Percentiles rank a stretch among this genome's conserved stretches.
phyloP scores from a whole-genome alignment of 2,797 vertebrate species.

The Amblyopsis hoosieri region DNA sequence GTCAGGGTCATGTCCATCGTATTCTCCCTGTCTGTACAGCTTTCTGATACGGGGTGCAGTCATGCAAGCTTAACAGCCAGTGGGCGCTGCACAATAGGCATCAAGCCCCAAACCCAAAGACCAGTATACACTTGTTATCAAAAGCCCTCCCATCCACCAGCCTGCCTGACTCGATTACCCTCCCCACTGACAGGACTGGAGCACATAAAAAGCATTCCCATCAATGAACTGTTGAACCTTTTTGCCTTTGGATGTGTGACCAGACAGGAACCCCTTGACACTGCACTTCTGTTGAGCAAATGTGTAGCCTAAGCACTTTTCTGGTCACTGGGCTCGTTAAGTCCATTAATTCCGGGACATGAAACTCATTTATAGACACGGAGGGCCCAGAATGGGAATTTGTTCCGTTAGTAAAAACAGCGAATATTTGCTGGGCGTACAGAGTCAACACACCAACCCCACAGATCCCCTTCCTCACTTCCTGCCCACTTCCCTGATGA shows the following conservation, averaged over 20 bases:
- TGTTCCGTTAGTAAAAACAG: conserved; percentile 82
- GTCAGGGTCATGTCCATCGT: conserved; percentile 30
- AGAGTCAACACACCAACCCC: conserved; percentile 73
- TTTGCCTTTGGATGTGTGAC: conserved; percentile 77
- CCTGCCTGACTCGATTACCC: conserved; percentile 74
- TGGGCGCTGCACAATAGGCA: conserved; percentile 73
- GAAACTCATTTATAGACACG: conserved; percentile 77
- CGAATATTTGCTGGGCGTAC: conserved; percentile 76
- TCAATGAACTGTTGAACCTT: conserved; percentile 82
- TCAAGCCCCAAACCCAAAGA: conserved; percentile 73
- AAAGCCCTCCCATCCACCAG: conserved; percentile 67
- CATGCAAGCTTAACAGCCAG: conserved; percentile 72
- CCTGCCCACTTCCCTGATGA: conserved; percentile 36
- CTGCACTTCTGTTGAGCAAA: conserved; percentile 80
- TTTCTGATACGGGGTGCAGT: conserved; percentile 66
- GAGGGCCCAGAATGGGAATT: conserved; percentile 80
- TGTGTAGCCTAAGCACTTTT: conserved; percentile 81
- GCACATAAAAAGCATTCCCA: conserved; percentile 84
- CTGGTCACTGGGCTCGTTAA: conserved; percentile 80
- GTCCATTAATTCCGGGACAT: conserved; percentile 82
- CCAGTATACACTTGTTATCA: conserved; percentile 82
- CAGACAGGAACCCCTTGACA: conserved; percentile 82
- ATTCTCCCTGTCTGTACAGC: conserved; percentile 44
- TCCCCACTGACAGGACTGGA: conserved; percentile 72
- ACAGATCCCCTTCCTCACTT: conserved; percentile 51